Percentiles rank a stretch among this genome's conserved stretches.
These are phyloP conservation scores for Mayetiola destructor DNA, from an alignment of 2,888 invertebrate genomes.

Conservation along the genomic window DNA sequence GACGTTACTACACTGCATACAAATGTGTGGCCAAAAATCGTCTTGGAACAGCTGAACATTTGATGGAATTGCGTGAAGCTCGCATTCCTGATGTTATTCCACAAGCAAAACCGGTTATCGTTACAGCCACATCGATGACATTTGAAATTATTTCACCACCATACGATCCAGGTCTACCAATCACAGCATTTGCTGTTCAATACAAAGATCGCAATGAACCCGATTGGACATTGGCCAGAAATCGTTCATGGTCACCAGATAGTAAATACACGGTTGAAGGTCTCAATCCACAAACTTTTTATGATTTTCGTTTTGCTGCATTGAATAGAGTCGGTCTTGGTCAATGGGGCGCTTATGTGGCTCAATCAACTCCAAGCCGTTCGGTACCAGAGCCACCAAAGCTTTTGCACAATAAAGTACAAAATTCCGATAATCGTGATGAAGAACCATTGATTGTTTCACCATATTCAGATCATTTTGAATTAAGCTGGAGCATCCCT, in stretches of 20 bases:
- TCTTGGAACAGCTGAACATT: constrained; percentile 51
- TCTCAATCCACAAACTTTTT: constrained; percentile 58
- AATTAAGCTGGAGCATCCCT: constrained; percentile 71
- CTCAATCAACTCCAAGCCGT: constrained; percentile 58
- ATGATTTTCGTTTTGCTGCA: constrained; percentile 72
- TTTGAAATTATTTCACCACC: constrained; percentile 64
- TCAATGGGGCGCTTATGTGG: constrained; percentile 49
- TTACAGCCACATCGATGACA: constrained; percentile 72
- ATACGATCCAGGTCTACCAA: constrained; percentile 59
- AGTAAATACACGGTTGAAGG: constrained; percentile 69
- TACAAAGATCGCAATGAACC: constrained; percentile 54
- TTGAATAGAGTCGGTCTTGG: constrained; percentile 71
- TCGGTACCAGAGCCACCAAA: constrained; percentile 62
- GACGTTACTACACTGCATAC: constrained; percentile 55
- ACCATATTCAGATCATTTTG: constrained; percentile 61
- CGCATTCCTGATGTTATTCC: constrained; percentile 49
- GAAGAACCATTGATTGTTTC: constrained; percentile 39
- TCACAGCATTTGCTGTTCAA: constrained; percentile 57
- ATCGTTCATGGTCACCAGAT: constrained; percentile 66
- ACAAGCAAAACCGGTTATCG: constrained; percentile 49
- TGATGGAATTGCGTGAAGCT: constrained; percentile 61
- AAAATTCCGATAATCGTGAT: constrained; percentile 36
- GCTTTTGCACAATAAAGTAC: constrained; percentile 30
- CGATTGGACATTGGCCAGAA: constrained; percentile 53
- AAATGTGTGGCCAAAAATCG: constrained; percentile 69